Evolutionary conservation across 1,140 invertebrate species (phyloP).

Genomic region (Macrosteles quadrilineatus): DNA sequence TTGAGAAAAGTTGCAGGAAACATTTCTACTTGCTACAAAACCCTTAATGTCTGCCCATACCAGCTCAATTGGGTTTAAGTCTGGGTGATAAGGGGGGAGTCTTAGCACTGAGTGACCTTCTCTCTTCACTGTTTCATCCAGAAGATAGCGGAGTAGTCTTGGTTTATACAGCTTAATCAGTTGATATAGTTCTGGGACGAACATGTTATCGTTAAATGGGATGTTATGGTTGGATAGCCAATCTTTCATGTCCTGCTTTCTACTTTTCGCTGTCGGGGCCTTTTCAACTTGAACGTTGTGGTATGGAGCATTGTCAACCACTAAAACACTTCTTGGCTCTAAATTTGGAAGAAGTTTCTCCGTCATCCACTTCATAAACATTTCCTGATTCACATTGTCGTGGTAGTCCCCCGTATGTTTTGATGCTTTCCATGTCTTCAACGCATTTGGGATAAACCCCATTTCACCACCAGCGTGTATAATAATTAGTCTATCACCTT

Average conservation of each 20-base stretch:
- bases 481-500: slow-evolving; percentile 15
- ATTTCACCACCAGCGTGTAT: slow-evolving; percentile 15
- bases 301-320: slow-evolving; percentile 50
- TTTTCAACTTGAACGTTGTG: slow-evolving; percentile 34
- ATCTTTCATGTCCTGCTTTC: slow-evolving; percentile 43
- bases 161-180: slow-evolving; percentile 14
- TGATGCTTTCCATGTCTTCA: slow-evolving; percentile 9
- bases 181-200: slow-evolving; percentile 12
- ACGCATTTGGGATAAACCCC: slow-evolving; percentile 22
- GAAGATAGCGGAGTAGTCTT: neutral
- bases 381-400: slow-evolving; percentile 32
- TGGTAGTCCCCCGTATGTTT: slow-evolving; percentile 34
- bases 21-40: slow-evolving; percentile 42
- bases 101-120: slow-evolving; percentile 41
- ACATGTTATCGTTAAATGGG: slow-evolving; percentile 28
- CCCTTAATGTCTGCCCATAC: slow-evolving; percentile 47
- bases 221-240: slow-evolving; percentile 38
- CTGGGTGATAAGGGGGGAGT: slow-evolving; percentile 48
- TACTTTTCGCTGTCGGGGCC: neutral
- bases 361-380: slow-evolving; percentile 20
- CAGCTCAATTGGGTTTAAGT: slow-evolving; percentile 49
- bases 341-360: slow-evolving; percentile 44
- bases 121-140: slow-evolving; percentile 39
- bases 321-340: slow-evolving; percentile 41
- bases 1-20: slow-evolving; percentile 37